Conservation (phyloP, 2,113 vertebrate species). For the Lepus americanus region DNA sequence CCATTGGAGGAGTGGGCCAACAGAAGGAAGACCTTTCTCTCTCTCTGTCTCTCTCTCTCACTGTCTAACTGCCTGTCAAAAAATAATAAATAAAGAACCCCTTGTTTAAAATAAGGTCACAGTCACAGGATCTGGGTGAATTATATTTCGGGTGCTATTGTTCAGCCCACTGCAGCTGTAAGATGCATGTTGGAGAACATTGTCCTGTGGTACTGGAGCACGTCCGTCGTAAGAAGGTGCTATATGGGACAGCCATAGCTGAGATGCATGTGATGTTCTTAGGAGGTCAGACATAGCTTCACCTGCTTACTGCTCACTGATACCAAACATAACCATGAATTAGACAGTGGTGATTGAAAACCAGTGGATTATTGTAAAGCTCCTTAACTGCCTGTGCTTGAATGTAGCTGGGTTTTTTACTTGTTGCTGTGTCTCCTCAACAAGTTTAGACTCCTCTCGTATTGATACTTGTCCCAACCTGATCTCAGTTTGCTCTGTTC, state of each 20-base stretch:
- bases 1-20: no score
- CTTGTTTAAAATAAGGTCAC: not conserved
- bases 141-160: not conserved
- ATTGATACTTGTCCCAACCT: not conserved
- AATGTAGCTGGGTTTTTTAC: not conserved
- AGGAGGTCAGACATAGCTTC: not conserved
- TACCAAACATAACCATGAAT: not conserved
- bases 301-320: not conserved
- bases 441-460: not conserved
- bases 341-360: not conserved
- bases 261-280: conserved; percentile 3
- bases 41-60: no score
- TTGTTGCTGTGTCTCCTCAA: not conserved
- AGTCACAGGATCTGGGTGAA: not conserved
- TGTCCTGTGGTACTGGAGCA: not conserved
- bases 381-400: not conserved
- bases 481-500: not conserved
- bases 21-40: no score
- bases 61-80: no score
- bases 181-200: not conserved
- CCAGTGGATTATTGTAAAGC: not conserved
- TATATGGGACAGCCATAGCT: not conserved
- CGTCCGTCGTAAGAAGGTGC: not conserved
- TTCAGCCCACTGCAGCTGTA: not conserved
- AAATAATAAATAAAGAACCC: no score